Evolutionary conservation across 2,113 vertebrate species (phyloP), one percentile per base, ranked within the genome.

Genomic region (Gallinago paraguaiae): DNA sequence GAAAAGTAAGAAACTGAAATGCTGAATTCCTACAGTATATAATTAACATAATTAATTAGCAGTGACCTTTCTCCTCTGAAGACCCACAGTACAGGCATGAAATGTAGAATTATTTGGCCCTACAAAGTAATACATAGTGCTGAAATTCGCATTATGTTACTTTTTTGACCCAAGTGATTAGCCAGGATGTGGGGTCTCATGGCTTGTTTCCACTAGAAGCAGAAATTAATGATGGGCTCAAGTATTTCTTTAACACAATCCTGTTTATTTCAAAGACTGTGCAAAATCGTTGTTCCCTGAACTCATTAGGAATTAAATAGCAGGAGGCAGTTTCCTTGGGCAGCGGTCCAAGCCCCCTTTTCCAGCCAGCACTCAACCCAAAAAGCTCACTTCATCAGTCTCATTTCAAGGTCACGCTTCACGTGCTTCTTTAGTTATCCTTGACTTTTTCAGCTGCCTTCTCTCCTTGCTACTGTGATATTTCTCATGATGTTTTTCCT

Each of bases 331-430:
- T 96, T 95, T 92, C 93, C 41, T 95, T 89, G 93, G 95, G 96
- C 96, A 95, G 35, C 4, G 10, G 28, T 89, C 93, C 96, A 95
- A 95, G n/a, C 27, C 86, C 83, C 83, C 93, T 94, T 92, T 93
- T 80, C 92, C 92, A 96, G 88, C 56, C 92, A 92, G 88, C 79
- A 78, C 82, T 96, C 94, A 95, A 90, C 94, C 93, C 95, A 92
- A 89, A 94, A 96, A 94, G 68, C 80, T 94, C 91, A 95, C 93
- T 93, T 92, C 91, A 96, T 96, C 95, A 95, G 96, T 95, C 91
- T 93, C 89, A 78, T 96, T 94, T 93, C 67, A 46, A 50, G 92
- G 92, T 95, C 92, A 94, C 51, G 96, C 95, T 95, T 96, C 95
- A 94, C 79, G 86, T 94, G 91, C 92, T 87, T 91, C 96, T 97